These are phyloP conservation scores for Pagetopsis macropterus DNA, from an alignment of 2,797 vertebrate species.

Conservation along the genomic window DNA sequence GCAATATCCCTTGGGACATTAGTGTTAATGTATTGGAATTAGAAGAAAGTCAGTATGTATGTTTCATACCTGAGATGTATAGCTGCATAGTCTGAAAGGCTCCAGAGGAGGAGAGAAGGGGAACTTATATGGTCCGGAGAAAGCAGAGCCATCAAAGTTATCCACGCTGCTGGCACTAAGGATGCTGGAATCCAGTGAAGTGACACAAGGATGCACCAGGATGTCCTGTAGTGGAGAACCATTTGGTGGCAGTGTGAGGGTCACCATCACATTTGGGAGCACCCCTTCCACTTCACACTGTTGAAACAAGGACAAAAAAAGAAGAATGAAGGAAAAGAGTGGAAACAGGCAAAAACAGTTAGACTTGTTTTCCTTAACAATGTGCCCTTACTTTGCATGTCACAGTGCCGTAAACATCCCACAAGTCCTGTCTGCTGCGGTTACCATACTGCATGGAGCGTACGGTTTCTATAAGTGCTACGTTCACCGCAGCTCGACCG, in stretches of 20 bases:
- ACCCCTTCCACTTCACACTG: conserved; percentile 96
- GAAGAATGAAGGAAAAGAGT: background rate
- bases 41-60: background rate
- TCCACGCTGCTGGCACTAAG: conserved; percentile 89
- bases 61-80: conserved; percentile 91
- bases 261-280: conserved; percentile 90
- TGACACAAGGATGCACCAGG: conserved; percentile 93
- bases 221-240: conserved; percentile 94
- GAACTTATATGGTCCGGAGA: conserved; percentile 94
- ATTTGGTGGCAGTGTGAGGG: conserved; percentile 90
- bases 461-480: conserved; percentile 90
- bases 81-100: conserved; percentile 91
- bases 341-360: background rate
- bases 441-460: conserved; percentile 93
- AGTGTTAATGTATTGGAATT: background rate
- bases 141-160: conserved; percentile 87
- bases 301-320: conserved; percentile 29
- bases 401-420: conserved; percentile 93
- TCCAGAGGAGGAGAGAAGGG: conserved; percentile 93
- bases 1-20: conserved; percentile 1
- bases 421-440: conserved; percentile 86
- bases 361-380: conserved; percentile 4
- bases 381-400: conserved; percentile 90
- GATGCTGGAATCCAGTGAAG: conserved; percentile 90
- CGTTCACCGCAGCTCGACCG: conserved; percentile 89